Percentiles rank a stretch among this genome's conserved stretches.
Conservation (phyloP, 2,797 vertebrate species). For the Antennarius maculatus region DNA sequence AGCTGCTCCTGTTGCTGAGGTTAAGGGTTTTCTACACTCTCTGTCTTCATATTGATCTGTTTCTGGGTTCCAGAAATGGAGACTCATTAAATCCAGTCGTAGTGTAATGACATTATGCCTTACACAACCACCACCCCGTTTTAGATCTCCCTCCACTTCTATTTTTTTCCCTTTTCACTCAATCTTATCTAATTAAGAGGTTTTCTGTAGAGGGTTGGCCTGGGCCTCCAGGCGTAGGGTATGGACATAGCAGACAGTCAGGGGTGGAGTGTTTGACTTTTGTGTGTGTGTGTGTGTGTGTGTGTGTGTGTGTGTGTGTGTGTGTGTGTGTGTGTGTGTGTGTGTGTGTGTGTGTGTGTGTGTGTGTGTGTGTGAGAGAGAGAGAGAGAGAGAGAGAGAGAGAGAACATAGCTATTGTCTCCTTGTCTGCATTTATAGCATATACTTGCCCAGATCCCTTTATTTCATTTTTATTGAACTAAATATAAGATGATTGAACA, state of each 20-base stretch:
- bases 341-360: neutral
- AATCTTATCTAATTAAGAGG: conserved; percentile 74
- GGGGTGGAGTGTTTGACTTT: conserved; percentile 23
- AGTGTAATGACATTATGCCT: conserved; percentile 63
- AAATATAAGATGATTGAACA: conserved; percentile 2
- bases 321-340: conserved; percentile 24
- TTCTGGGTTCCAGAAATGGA: conserved; percentile 53
- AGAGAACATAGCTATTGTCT: neutral
- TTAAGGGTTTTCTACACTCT: conserved; percentile 50
- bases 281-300: conserved; percentile 6
- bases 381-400: too few species aligned
- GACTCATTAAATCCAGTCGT: conserved; percentile 65
- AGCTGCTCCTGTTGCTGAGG: conserved; percentile 44
- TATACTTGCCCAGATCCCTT: conserved; percentile 33
- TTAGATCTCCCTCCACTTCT: conserved; percentile 48
- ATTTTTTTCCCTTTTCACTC: conserved; percentile 41
- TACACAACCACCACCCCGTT: conserved; percentile 12
- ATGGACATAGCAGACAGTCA: conserved; percentile 36
- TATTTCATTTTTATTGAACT: conserved; percentile 24
- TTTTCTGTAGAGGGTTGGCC: conserved; percentile 48
- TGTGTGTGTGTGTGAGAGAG: too few species aligned
- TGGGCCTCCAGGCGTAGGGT: conserved; percentile 44
- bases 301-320: neutral
- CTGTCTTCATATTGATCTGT: conserved; percentile 59
- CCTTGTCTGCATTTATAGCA: neutral